Conservation (phyloP, 1,140 invertebrate species). For the Ptiloglossa arizonensis region DNA sequence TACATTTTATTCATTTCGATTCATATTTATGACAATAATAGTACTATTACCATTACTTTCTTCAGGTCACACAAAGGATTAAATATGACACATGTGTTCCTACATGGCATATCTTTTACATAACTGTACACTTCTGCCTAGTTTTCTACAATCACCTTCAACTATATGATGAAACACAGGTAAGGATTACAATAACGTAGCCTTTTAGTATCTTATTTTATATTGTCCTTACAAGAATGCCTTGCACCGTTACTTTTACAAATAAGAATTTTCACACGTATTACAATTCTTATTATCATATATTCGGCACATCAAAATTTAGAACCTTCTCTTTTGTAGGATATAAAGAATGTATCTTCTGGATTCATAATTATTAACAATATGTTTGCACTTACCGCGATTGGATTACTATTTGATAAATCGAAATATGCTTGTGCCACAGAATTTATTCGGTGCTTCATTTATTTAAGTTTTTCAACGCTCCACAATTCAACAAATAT, state of each 20-base stretch:
- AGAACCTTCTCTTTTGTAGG: background rate
- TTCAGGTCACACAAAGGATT: conserved; percentile 84
- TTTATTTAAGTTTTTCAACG: conserved; percentile 31
- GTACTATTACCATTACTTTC: conserved; percentile 1
- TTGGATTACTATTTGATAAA: conserved; percentile 88
- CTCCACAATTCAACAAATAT: conserved; percentile 18
- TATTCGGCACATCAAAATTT: too few relatives aligned
- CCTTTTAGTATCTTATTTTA: background rate
- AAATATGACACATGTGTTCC: conserved; percentile 88
- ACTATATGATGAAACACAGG: conserved; percentile 84
- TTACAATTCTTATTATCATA: too few relatives aligned
- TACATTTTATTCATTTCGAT: background rate
- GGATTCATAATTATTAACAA: conserved; percentile 86
- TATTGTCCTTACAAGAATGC: too few relatives aligned
- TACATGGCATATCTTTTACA: conserved; percentile 86
- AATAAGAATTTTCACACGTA: too few relatives aligned
- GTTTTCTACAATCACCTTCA: conserved; percentile 86
- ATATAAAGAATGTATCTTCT: conserved; percentile 74
- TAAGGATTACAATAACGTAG: conserved; percentile 75
- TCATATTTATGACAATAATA: background rate
- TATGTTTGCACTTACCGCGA: conserved; percentile 85
- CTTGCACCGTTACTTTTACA: too few relatives aligned
- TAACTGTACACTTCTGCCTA: conserved; percentile 86
- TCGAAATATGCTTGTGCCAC: conserved; percentile 79
- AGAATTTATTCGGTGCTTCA: conserved; percentile 83